phyloP scores from a whole-genome alignment of 2,797 vertebrate species.

The Chrosomus eos region DNA sequence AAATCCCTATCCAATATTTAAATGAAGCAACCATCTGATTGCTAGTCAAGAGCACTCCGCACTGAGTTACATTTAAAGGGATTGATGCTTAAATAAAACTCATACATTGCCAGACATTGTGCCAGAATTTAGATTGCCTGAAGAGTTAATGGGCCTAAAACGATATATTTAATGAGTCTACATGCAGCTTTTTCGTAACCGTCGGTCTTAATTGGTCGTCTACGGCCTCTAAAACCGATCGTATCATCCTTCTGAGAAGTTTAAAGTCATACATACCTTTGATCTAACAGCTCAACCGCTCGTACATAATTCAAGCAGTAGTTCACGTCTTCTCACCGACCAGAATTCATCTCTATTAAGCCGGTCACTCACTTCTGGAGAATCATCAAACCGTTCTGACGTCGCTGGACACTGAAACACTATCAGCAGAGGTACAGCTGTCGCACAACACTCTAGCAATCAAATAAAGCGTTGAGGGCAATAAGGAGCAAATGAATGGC shows the following conservation, averaged over 20 bases:
- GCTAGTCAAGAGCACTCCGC: slow-evolving; percentile 24
- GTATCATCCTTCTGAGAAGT: too few relatives aligned
- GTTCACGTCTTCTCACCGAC: slow-evolving; percentile 82
- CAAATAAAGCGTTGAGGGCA: background rate
- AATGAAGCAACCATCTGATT: background rate
- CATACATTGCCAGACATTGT: slow-evolving; percentile 1
- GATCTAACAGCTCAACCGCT: slow-evolving; percentile 22
- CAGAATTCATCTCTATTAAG: slow-evolving; percentile 99
- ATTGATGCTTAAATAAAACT: slow-evolving; percentile 17
- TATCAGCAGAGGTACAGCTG: slow-evolving; percentile 2
- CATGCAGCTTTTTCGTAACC: slow-evolving; percentile 19
- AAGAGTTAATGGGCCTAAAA: slow-evolving; percentile 30
- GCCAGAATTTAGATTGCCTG: slow-evolving; percentile 30
- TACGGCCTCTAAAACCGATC: too few relatives aligned
- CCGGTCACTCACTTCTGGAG: slow-evolving; percentile 95
- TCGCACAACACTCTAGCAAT: background rate
- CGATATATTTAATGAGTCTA: background rate
- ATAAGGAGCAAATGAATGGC: slow-evolving; percentile 8
- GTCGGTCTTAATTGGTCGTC: too few relatives aligned
- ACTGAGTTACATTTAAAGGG: slow-evolving; percentile 1
- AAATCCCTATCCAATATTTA: background rate
- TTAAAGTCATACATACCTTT: too few relatives aligned
- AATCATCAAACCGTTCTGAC: slow-evolving; percentile 95
- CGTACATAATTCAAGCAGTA: slow-evolving; percentile 8
- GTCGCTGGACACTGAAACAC: slow-evolving; percentile 87